Conservation (phyloP, 2,888 invertebrate genomes). For the Oligia fasciuncula region DNA sequence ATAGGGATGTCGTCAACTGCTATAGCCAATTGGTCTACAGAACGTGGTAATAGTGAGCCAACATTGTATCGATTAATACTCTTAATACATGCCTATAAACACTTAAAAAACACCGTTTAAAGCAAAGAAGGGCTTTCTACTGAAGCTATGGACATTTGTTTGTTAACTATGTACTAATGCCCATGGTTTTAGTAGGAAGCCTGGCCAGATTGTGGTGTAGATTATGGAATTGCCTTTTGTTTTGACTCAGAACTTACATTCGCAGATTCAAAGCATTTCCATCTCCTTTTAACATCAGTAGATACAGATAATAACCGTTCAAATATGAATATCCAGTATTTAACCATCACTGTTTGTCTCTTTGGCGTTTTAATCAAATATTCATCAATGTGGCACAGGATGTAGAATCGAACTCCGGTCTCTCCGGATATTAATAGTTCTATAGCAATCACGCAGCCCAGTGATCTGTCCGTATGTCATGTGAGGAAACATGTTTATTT, state of each 20-base stretch:
- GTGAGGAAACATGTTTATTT: conserved; percentile 29
- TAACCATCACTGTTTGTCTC: conserved; percentile 17
- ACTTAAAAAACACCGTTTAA: not conserved
- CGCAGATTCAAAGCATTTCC: not conserved
- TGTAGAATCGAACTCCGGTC: conserved; percentile 49
- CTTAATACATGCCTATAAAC: not conserved
- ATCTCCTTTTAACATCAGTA: too few species aligned
- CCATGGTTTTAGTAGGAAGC: not conserved
- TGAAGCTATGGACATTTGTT: not conserved
- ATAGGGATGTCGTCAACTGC: not conserved
- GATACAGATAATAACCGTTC: not conserved
- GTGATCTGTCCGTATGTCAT: conserved; percentile 33
- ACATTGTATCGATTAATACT: not conserved
- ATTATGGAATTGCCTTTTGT: not conserved
- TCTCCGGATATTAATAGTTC: conserved; percentile 64
- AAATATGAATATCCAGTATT: conserved; percentile 2
- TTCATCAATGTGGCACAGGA: conserved; percentile 55
- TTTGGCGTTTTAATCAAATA: conserved; percentile 55
- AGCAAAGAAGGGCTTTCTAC: not conserved
- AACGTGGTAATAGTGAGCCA: not conserved
- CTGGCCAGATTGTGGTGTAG: not conserved
- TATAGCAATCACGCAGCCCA: conserved; percentile 50
- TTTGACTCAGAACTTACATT: not conserved
- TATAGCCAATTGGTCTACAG: not conserved
- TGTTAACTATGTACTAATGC: not conserved